Percentiles rank a stretch among this genome's conserved stretches.
Evolutionary conservation across 2,888 invertebrate genomes (phyloP).

Genomic region (Dryobota labecula): DNA sequence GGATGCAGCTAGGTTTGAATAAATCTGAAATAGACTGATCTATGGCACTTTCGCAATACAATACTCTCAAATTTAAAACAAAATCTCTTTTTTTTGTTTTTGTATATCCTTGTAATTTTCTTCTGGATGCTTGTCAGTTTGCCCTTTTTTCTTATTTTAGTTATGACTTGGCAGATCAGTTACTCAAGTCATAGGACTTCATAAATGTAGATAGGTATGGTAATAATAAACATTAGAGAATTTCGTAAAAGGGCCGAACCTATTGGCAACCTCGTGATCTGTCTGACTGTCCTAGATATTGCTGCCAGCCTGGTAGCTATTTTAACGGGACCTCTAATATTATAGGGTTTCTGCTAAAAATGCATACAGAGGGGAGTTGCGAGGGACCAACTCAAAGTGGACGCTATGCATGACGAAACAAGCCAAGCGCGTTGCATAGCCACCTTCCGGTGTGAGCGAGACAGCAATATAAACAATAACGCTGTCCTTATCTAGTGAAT

Average conservation of each 20-base stretch:
- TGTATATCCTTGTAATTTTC: not conserved
- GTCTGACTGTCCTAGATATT: conserved; percentile 55
- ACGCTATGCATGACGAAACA: conserved; percentile 72
- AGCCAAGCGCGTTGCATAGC: conserved; percentile 69
- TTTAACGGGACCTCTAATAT: conserved; percentile 31
- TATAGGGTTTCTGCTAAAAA: not conserved
- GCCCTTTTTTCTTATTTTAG: too few relatives aligned
- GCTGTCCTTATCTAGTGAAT: conserved; percentile 53
- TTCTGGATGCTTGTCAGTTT: too few relatives aligned
- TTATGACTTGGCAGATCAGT: not conserved
- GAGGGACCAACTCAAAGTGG: conserved; percentile 51
- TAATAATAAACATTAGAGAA: conserved; percentile 9
- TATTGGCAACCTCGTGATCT: conserved; percentile 34
- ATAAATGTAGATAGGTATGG: conserved; percentile 15
- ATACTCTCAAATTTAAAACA: not conserved
- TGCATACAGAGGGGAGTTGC: conserved; percentile 1
- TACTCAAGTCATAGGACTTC: conserved; percentile 7
- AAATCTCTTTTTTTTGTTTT: not conserved
- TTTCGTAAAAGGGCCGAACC: conserved; percentile 48
- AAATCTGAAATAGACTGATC: not conserved
- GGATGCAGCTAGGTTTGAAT: too few relatives aligned
- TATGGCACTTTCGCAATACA: not conserved
- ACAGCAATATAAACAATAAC: conserved; percentile 72
- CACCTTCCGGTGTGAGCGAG: conserved; percentile 62
- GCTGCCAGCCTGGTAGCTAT: conserved; percentile 55